These are phyloP conservation scores for Callopanchax toddi DNA, from an alignment of 2,113 vertebrate genomes.

Conservation along the genomic window DNA sequence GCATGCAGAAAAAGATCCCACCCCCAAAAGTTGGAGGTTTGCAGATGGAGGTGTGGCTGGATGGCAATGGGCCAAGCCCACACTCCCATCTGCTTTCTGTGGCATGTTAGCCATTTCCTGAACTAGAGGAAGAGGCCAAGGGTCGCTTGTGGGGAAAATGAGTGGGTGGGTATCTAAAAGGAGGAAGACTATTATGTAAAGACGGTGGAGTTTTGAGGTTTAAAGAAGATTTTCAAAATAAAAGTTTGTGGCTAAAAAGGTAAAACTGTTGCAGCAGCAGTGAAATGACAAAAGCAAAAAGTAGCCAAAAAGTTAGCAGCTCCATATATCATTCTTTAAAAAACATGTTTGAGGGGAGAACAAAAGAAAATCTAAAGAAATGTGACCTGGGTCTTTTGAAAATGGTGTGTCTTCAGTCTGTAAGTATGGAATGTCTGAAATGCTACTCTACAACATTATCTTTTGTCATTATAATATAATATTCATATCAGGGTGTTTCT, in stretches of 20 bases:
- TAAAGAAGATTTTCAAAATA: conserved; percentile 14
- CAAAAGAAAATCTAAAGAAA: neutral
- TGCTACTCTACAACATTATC: conserved; percentile 30
- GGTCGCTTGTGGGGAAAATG: conserved; percentile 51
- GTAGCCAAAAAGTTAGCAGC: neutral
- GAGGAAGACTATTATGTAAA: conserved; percentile 33
- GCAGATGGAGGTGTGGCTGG: conserved; percentile 46
- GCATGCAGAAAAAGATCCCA: conserved; percentile 28
- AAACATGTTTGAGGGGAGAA: neutral
- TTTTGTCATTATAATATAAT: conserved; percentile 18
- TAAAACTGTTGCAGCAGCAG: neutral
- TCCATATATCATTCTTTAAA: neutral
- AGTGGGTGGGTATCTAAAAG: conserved; percentile 22
- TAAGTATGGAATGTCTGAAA: conserved; percentile 18
- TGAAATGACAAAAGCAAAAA: neutral
- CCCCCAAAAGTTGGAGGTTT: conserved; percentile 36
- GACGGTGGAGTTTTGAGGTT: conserved; percentile 10
- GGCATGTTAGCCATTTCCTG: conserved; percentile 81
- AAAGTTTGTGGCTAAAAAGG: neutral
- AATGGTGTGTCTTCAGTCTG: neutral
- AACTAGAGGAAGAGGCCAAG: conserved; percentile 87
- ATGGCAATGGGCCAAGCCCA: conserved; percentile 52
- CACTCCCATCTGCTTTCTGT: conserved; percentile 66
- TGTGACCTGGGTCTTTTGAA: neutral
- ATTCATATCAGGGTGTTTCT: conserved; percentile 44